Base-by-base conservation (phyloP, 1,140 invertebrate genomes). In the Calliopsis andreniformis region DNA sequence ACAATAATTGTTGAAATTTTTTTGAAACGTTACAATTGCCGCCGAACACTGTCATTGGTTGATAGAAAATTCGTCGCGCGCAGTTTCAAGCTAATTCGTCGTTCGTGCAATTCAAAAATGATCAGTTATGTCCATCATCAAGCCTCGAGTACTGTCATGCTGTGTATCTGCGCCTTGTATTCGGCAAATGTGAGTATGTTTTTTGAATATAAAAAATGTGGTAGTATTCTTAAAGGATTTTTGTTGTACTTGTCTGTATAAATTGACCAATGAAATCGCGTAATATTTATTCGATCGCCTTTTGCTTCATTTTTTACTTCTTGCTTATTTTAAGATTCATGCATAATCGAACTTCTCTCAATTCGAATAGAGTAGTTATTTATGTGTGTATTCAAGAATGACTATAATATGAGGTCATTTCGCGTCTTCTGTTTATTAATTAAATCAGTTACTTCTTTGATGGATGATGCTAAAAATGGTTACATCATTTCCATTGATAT, bases 401-500 rank as follows among this genome's bases (percentile, higher is more conserved):
- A 49, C 8, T 23, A 23, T 51, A 12, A 25, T 8, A 5, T 51
- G 7, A 51, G 10, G 20, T n/a, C n/a, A 49, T 10, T 49, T 49
- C 6, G 20, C 20, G n/a, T 23, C 12, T 5, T n/a, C n/a, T n/a
- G n/a, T n/a, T n/a, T n/a, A n/a, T n/a, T n/a, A n/a, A n/a, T n/a
- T n/a, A n/a, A n/a, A n/a, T n/a, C n/a, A n/a, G n/a, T n/a, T n/a
- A n/a, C n/a, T n/a, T n/a, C n/a, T n/a, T n/a, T n/a, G n/a, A n/a
- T n/a, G n/a, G n/a, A n/a, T n/a, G n/a, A n/a, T n/a, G n/a, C n/a
- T n/a, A 55, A 23, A 56, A 23, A n/a, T 23, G 18, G 10, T 72
- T 63, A 20, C 32, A 49, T 66, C 39, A 51, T 66, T 66, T 32
- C 20, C 25, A 32, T 66, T 53, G 64, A 51, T 20, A 72, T 64